A percentile compares a stretch with the other conserved stretches of the same genome.
Evolutionary conservation across 2,888 invertebrate species (phyloP).

Genomic region (Cheilosia impressa): DNA sequence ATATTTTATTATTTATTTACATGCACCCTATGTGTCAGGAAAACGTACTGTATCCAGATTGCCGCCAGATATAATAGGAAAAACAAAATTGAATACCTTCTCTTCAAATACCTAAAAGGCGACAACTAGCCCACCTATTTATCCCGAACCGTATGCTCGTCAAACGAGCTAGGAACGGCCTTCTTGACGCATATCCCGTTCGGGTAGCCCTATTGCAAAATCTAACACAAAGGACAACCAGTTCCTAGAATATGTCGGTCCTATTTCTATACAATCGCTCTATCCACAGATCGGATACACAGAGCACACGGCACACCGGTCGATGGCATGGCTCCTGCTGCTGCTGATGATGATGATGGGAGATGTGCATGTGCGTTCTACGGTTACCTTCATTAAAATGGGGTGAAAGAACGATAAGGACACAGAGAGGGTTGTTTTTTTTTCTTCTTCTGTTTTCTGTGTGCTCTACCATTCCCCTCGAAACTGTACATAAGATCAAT

Average conservation of each 20-base stretch:
- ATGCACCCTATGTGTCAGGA: too few relatives aligned
- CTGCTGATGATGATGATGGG: slow-evolving; percentile 53
- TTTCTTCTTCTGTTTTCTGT: slow-evolving; percentile 35
- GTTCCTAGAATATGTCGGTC: slow-evolving; percentile 57
- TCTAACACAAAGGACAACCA: slow-evolving; percentile 54
- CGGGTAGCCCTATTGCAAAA: slow-evolving; percentile 33
- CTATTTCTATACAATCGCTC: slow-evolving; percentile 45
- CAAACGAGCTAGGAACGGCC: slow-evolving; percentile 55
- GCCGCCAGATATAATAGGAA: neutral
- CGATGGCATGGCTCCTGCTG: slow-evolving; percentile 35
- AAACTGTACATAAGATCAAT: slow-evolving; percentile 54
- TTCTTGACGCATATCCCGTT: slow-evolving; percentile 33
- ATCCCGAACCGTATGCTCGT: slow-evolving; percentile 53
- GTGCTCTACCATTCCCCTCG: slow-evolving; percentile 42
- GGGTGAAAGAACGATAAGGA: slow-evolving; percentile 73
- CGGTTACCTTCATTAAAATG: slow-evolving; percentile 69
- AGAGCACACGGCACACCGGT: slow-evolving; percentile 69
- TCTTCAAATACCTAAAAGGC: slow-evolving; percentile 56
- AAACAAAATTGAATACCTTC: slow-evolving; percentile 6
- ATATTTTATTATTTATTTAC: too few relatives aligned
- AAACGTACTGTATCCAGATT: slow-evolving; percentile 1
- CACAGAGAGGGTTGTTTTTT: slow-evolving; percentile 65
- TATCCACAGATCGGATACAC: slow-evolving; percentile 71
- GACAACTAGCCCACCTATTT: slow-evolving; percentile 65
- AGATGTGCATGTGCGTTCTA: slow-evolving; percentile 41